Evolutionary conservation across 37 sponge, comb jelly and placozoan species (phyloP), one percentile per base, ranked within the genome.

Genomic region (Corticium candelabrum): DNA sequence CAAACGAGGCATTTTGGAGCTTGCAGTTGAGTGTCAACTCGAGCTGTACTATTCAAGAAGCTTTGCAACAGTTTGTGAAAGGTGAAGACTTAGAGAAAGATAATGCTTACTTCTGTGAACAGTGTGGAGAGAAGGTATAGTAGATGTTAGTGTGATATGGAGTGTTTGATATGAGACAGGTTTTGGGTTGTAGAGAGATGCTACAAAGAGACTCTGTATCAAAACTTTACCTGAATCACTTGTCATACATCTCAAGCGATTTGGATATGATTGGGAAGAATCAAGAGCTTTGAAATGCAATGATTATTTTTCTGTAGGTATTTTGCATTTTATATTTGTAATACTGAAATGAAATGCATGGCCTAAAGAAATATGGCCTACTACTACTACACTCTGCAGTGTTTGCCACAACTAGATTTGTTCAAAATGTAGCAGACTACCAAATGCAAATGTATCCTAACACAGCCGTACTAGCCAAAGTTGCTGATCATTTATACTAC

Each of bases 101-200:
- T 75, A 96, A 96, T 67, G 90, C 90, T n/a, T 96, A 96, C 84
- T 50, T 87, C 56, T 96, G 97, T 82, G 97, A 92, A 77, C 84
- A 92, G 80, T 96, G 97, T 40, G 68, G 87, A 40, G 88, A 92
- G 75, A 96, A 96, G 86, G 91, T 90, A 34, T 37, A 41, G 70
- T 15, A 5, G 5, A 5, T 70, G 36, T 29, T 4, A 15, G 73
- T 70, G 33, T 70, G 36, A 7, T 4, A 29, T 4, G 33, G 73
- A 29, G 33, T 70, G 33, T 70, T 4, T 70, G 33, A 5, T 43
- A 11, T 43, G 56, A 21, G 36, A n/a, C 7, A 27, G 36, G 5
- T 5, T 34, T 5, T 34, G 34, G 5, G 7, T 57, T 76, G 32
- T 35, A 90, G 88, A 82, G 97, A 31, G 91, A 92, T 80, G 87